phyloP scores from a whole-genome alignment of 1,140 invertebrate species.

The Drosophila seguyi region DNA sequence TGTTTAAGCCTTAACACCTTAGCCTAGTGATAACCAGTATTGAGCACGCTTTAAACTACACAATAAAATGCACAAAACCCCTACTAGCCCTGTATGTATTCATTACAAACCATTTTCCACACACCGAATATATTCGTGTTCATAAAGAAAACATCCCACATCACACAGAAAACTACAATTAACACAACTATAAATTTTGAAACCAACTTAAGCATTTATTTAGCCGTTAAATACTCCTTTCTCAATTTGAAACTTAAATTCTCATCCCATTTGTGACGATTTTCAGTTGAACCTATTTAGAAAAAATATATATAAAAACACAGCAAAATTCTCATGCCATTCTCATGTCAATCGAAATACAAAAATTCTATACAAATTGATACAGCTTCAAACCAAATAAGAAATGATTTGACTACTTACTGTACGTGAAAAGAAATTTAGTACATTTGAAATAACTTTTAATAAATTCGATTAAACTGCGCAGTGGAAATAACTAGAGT shows the following conservation, averaged over 20 bases:
- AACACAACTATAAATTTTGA: conserved; percentile 7
- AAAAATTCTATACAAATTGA: conserved; percentile 54
- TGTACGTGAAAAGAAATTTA: conserved; percentile 44
- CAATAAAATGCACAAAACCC: conserved; percentile 30
- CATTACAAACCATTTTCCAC: conserved; percentile 31
- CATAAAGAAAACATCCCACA: conserved; percentile 12
- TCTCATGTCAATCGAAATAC: conserved; percentile 61
- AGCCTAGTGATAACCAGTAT: conserved; percentile 9
- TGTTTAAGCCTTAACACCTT: conserved; percentile 24
- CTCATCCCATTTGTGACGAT: conserved; percentile 27
- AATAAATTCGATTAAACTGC: conserved; percentile 19
- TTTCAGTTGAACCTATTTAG: conserved; percentile 14
- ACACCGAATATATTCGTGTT: conserved; percentile 1
- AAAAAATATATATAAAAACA: conserved; percentile 31
- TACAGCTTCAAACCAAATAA: conserved; percentile 54
- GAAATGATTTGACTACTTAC: conserved; percentile 40
- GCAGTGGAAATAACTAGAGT: conserved; percentile 18
- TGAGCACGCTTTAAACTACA: conserved; percentile 44
- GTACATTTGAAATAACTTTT: conserved; percentile 23
- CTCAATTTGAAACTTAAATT: conserved; percentile 26
- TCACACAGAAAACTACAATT: conserved; percentile 1
- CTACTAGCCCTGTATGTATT: conserved; percentile 25
- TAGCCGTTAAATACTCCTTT: not conserved
- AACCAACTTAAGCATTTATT: not conserved
- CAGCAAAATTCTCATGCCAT: conserved; percentile 78